Evolutionary conservation across 1,140 invertebrate genomes (phyloP), one percentile per base, ranked within the genome.

Genomic region (Eriosoma lanigerum): DNA sequence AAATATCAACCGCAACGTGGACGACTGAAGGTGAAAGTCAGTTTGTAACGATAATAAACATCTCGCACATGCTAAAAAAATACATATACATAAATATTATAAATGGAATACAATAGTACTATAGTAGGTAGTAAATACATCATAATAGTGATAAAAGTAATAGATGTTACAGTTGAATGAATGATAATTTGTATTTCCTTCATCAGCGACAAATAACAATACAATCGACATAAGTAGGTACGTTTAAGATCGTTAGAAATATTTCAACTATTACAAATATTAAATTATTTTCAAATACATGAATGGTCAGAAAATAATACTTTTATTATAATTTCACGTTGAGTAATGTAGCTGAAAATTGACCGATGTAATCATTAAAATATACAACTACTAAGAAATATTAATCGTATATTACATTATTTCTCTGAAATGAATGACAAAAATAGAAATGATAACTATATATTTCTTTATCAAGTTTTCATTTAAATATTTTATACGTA

Each of bases 11-110:
- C 21, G 68, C 68, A 52, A 19, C 13, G 17, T 72, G 12, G 17
- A 72, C 8, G 68, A 52, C 68, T 13, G 68, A 72, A 72, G 68
- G 68, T 72, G 68, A 72, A 72, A 72, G 68, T 72, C 68, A 52
- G 68, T 72, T n/a, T 72, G 48, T 72, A 72, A 52, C 48, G 17
- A 46, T 24, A 72, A n/a, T 52, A 72, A 72, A 52, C 46, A 72
- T 52, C 46, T 29, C 68, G 26, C 10, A 19, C 68, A 24, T 46
- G 38, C 38, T 13, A 24, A n/a, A 72, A 10, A 29, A 29, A 29
- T 26, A 46, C 13, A 48, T 32, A 6, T 32, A 62, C 13, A 62
- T 32, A 32, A 32, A 17, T 38, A 38, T 19, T 29, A 32, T 24
- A 46, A 44, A 66, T 19, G 1, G 46, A 52, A 29, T 32, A 72